Conservation (phyloP, 2,113 vertebrate species). For the Prolemur simus region DNA sequence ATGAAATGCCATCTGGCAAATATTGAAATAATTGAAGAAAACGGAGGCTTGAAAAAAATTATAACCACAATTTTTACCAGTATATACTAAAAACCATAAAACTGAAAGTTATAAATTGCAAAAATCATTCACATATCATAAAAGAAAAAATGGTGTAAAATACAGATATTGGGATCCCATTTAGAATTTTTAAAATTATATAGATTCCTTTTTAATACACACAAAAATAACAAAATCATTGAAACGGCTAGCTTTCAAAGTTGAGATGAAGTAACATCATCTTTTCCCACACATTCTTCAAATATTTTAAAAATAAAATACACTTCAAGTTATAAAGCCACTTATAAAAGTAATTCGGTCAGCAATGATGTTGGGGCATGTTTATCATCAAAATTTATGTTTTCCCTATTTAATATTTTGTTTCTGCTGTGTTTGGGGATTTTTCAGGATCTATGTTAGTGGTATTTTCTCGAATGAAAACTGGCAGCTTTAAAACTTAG, state of each 20-base stretch:
- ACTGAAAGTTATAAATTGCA: neutral
- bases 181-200: neutral
- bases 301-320: constrained; percentile 60
- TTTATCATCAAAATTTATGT: constrained; percentile 4
- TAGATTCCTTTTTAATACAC: neutral
- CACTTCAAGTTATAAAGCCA: neutral
- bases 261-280: neutral
- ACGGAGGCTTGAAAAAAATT: neutral
- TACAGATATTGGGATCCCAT: neutral
- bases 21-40: constrained; percentile 65
- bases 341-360: constrained; percentile 32
- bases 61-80: neutral
- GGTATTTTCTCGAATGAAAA: constrained; percentile 36
- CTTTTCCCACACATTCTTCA: neutral
- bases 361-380: neutral
- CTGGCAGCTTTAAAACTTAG: neutral
- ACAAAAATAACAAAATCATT: neutral
- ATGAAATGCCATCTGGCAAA: constrained; percentile 64
- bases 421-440: constrained; percentile 28
- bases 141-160: neutral
- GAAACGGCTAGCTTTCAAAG: neutral
- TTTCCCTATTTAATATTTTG: constrained; percentile 22
- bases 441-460: constrained; percentile 30
- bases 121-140: neutral
- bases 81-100: neutral